These are phyloP conservation scores for Slavum lentiscoides DNA, from an alignment of 2,888 invertebrate genomes.

Conservation along the genomic window DNA sequence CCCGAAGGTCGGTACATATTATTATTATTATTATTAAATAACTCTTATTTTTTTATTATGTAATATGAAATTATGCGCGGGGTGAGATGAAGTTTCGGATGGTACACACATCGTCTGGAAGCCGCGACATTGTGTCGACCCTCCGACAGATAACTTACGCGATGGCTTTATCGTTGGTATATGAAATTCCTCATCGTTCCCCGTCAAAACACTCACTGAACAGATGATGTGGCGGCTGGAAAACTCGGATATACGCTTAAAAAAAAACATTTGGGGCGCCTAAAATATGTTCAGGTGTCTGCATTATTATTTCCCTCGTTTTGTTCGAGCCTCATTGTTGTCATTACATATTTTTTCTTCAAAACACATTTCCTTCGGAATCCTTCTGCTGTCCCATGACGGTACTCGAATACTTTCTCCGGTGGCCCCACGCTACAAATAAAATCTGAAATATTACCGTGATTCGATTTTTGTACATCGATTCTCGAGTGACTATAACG, in stretches of 20 bases:
- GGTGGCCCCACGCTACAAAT: neutral
- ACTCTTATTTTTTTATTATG: neutral
- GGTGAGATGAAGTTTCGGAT: neutral
- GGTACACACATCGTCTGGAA: neutral
- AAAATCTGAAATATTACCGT: neutral
- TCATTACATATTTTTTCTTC: conserved; percentile 16
- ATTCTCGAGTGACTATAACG: neutral
- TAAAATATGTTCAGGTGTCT: conserved; percentile 41
- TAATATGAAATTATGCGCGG: conserved; percentile 11
- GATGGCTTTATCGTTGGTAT: conserved; percentile 45
- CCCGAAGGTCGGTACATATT: neutral
- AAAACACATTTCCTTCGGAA: neutral
- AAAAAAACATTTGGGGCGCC: conserved; percentile 22
- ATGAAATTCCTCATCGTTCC: conserved; percentile 44
- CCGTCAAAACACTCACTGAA: conserved; percentile 39
- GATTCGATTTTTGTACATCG: neutral
- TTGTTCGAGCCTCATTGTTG: conserved; percentile 15
- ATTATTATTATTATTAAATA: conserved; percentile 32
- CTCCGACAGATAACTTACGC: neutral
- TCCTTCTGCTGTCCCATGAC: no score
- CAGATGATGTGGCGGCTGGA: conserved; percentile 21
- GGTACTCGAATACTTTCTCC: no score
- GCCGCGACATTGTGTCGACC: conserved; percentile 21
- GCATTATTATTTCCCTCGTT: conserved; percentile 35
- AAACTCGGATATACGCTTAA: neutral